Conservation (phyloP, 2,113 vertebrate genomes). For the Siphamia tubifer region DNA sequence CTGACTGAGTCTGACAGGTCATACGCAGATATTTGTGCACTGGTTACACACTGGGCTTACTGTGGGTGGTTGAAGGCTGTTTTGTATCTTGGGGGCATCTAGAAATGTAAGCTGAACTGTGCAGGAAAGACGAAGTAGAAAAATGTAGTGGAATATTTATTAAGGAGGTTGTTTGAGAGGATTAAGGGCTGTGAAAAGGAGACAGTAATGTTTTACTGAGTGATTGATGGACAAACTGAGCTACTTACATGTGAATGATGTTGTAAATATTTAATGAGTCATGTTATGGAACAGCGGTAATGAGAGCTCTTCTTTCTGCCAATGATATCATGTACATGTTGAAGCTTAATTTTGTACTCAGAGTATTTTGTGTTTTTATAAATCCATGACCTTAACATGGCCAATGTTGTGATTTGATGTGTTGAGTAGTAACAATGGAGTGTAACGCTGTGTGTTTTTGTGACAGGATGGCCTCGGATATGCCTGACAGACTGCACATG, state of each 20-base stretch:
- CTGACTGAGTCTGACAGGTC: conserved; percentile 79
- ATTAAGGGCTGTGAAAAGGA: conserved; percentile 3
- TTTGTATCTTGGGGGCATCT: background rate
- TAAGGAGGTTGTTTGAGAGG: conserved; percentile 5
- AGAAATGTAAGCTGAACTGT: background rate
- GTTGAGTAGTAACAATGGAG: too few species aligned
- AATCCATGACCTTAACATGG: background rate
- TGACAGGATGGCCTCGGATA: conserved; percentile 67
- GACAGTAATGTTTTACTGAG: background rate
- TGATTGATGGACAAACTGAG: conserved; percentile 12
- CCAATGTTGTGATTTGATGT: too few species aligned
- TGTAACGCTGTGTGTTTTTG: background rate
- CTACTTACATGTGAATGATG: conserved; percentile 16
- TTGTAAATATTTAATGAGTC: conserved; percentile 41
- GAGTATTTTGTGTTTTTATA: background rate
- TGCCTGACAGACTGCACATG: conserved; percentile 72
- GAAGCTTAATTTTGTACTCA: background rate
- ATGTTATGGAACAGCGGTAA: conserved; percentile 7
- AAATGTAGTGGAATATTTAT: conserved; percentile 36
- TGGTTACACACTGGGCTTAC: background rate
- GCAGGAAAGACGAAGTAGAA: conserved; percentile 3
- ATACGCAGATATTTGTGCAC: background rate
- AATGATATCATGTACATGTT: background rate
- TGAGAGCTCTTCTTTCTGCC: background rate
- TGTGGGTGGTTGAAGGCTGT: background rate